Base-by-base conservation (phyloP, 1,140 invertebrate genomes). In the Drosophila subpulchrella region DNA sequence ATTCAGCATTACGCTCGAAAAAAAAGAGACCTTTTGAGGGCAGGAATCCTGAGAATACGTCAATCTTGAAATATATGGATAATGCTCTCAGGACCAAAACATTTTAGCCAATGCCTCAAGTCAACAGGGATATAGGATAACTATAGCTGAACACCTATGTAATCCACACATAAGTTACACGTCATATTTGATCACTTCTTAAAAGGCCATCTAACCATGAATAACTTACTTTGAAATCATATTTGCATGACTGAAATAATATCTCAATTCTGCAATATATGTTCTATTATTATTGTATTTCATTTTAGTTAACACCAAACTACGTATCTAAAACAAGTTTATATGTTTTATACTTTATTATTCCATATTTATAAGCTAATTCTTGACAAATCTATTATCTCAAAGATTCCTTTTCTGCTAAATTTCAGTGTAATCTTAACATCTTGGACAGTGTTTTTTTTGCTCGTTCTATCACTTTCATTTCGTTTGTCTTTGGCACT, bases 401-500 rank as follows among this genome's bases (percentile, higher is more conserved):
- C 1, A 34, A 3, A 2, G n/a, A 41, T n/a, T 41, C 6, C 39
- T n/a, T 6, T 48, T 30, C 24, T 3, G 8, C 3, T 4, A 30
- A 51, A 51, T 30, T 8, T 34, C 50, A 53, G 50, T 53, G 50
- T 53, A 36, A 20, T 6, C 6, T 36, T 36, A 32, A 15, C 48
- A 32, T 50, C 48, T 36, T 53, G 50, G 50, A 53, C 50, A 36
- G 7, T 10, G 27, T 6, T 20, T 53, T 36, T 32, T 20, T 36
- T 53, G 30, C 32, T 53, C 51, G 2, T 10, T 62, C 46, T 56
- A 60, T 65, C 62, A 47, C 46, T 57, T 74, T 68, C 57, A 63
- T 54, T 75, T 39, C 53, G 65, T 75, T 78, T 54, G 75, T 75
- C 65, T 78, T 62, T 63, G 63, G 59, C 75, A 77, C 65, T 67